Base-by-base conservation (phyloP, 2,797 vertebrate species). In the Macropodus opercularis region DNA sequence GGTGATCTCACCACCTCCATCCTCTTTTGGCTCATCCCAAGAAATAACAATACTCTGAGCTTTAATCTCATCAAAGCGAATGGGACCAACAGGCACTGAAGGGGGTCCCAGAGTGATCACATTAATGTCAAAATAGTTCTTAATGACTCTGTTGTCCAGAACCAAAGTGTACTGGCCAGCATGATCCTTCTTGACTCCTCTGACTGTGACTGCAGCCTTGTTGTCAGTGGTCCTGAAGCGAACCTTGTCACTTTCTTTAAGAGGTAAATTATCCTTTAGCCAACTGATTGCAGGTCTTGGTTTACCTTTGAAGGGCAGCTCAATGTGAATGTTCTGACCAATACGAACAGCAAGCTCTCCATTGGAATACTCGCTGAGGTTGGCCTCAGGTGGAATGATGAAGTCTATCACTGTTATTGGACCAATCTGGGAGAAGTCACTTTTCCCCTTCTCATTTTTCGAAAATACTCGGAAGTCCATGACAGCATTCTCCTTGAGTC, bases 381-480 rank as follows among this genome's bases (percentile, higher is more conserved):
- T 95, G 48, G 95, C 96, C 80, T 96, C 94, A 23, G 97, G 96
- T 60, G 91, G 92, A 85, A 98, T 96, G 46, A 95, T 74, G 66
- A 94, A 89, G 73, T 98, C 95, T 74, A 94, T 92, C 32, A 99
- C 95, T 75, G 93, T 95, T 69, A 99, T 92, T 2, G 96, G 95
- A 76, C 95, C 95, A 85, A 95, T 87, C 72, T 87, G 90, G 69
- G 94, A 95, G 80, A 93, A 84, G 35, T 99, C 97, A 61, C 97
- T 97, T 58, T 85, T 90, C 47, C 97, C 97, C 83, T 98, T 99
- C 80, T 98, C 97, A n/a, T 99, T 99, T 88, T 95, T 96, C 55
- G 97, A 94, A 63, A 91, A 96, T 15, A 98, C 95, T 90, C 91
- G 94, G 83, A 99, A 98, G 84, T 96, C 93, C 84, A 98, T 85